phyloP scores from a whole-genome alignment of 37 sponge, comb jelly and placozoan species.

The Oscarella lobularis region DNA sequence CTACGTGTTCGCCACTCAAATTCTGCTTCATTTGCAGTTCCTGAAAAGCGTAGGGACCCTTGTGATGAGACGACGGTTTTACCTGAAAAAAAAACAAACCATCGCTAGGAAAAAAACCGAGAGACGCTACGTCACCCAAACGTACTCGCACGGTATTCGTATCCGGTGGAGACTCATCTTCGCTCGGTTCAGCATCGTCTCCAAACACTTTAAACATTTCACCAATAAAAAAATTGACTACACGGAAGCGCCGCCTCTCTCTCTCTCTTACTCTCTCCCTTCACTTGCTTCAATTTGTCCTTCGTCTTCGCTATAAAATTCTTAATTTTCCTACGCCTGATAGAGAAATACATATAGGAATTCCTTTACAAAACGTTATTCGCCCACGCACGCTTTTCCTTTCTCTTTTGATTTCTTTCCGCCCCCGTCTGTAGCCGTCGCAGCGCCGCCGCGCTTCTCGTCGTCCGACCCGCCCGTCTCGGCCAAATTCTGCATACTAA shows the following conservation, averaged over 20 bases:
- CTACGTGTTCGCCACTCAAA: constrained; percentile 27
- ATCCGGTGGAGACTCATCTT: neutral
- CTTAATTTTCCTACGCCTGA: too few species aligned
- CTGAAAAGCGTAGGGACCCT: constrained; percentile 49
- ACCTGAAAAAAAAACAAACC: constrained; percentile 26
- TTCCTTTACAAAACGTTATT: too few species aligned
- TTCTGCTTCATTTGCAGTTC: constrained; percentile 54
- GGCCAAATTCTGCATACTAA: constrained; percentile 5
- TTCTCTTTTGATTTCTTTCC: too few species aligned
- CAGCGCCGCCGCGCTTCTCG: too few species aligned
- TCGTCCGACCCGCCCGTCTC: too few species aligned
- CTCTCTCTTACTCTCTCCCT: neutral
- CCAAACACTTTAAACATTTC: neutral
- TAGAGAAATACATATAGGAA: too few species aligned
- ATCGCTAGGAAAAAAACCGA: neutral
- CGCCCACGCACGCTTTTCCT: too few species aligned
- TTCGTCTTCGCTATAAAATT: too few species aligned
- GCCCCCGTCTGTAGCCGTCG: too few species aligned
- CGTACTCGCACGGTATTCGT: neutral
- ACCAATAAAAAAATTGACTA: neutral
- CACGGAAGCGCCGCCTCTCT: neutral
- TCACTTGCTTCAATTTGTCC: too few species aligned
- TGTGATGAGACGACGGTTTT: constrained; percentile 51
- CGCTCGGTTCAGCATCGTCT: neutral
- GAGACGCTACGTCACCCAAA: neutral